Base-by-base conservation (phyloP, 2,888 invertebrate genomes). In the Zygogramma bicolorata region DNA sequence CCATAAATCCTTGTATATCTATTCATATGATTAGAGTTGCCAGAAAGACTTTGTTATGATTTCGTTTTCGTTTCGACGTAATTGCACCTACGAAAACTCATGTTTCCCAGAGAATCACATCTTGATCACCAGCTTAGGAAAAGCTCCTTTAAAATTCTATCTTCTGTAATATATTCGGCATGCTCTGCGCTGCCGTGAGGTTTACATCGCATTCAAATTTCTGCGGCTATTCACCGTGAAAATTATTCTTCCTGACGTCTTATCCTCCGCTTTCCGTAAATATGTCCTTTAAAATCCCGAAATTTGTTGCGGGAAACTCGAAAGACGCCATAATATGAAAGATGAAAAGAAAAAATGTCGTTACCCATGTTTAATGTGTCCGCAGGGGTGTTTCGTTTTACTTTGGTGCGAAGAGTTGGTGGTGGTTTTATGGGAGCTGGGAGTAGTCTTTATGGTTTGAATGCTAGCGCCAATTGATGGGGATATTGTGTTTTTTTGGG, bases 141-240 rank as follows among this genome's bases (percentile, higher is more conserved):
- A 22, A 53, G 13, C 53, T 27, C 25, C n/a, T 53, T n/a, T 6
- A 27, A 53, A 53, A 53, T 53, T 53, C 53, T 27, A 53, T 53
- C 27, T 15, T 13, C 53, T 25, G 53, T 53, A 53, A 53, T 27
- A 27, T 53, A 53, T 53, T 53, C 53, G 25, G n/a, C 53, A 53
- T 25, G 53, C 53, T n/a, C 22, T 4, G 63, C 27, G 63, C 70
- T 34, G 20, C 38, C 61, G 61, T 38, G 46, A 70, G 65, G 65
- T 75, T 76, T 75, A 72, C 73, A 73, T 65, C 74, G 74, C 68
- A 79, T 79, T 77, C 75, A 74, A 78, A 75, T 79, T 77, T 75
- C 62, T 71, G 7, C 58, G 61, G 75, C 75, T 72, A 77, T 76
- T 78, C 73, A 68, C 74, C 74, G 70, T 76, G 74, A 75, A 79